These are phyloP conservation scores for Aphyosemion australe DNA, from an alignment of 2,113 vertebrate genomes.

Conservation along the genomic window DNA sequence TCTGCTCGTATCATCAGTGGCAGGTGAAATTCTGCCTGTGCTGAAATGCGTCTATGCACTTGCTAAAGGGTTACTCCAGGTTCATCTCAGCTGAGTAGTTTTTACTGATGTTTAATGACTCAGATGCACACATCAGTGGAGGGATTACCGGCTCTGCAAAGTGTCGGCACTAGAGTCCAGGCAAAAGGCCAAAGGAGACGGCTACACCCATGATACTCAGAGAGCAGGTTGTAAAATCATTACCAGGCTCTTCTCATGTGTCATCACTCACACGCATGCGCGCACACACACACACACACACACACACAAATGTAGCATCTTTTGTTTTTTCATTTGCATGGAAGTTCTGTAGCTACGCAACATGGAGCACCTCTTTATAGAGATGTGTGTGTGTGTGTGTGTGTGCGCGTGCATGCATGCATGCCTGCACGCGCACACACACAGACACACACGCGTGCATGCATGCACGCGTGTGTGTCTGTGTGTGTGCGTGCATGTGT, in stretches of 20 bases:
- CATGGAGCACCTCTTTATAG: rapidly evolving
- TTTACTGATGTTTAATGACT: constrained; percentile 36
- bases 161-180: constrained; percentile 14
- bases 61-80: neutral
- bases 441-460: too few relatives aligned
- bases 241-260: neutral
- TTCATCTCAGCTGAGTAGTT: constrained; percentile 14
- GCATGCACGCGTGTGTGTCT: too few relatives aligned
- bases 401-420: too few relatives aligned
- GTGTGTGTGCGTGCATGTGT: too few relatives aligned
- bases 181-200: constrained; percentile 21
- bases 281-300: too few relatives aligned
- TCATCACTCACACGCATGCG: neutral
- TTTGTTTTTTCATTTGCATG: too few relatives aligned
- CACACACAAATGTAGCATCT: too few relatives aligned
- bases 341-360: too few relatives aligned
- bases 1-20: neutral
- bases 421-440: too few relatives aligned
- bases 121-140: neutral
- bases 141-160: neutral
- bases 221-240: constrained; percentile 5
- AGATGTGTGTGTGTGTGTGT: rapidly evolving
- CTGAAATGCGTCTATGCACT: constrained; percentile 6
- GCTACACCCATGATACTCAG: constrained; percentile 1
- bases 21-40: neutral